Base-by-base conservation (phyloP, 2,797 vertebrate genomes). In the Poeciliopsis presidionis region DNA sequence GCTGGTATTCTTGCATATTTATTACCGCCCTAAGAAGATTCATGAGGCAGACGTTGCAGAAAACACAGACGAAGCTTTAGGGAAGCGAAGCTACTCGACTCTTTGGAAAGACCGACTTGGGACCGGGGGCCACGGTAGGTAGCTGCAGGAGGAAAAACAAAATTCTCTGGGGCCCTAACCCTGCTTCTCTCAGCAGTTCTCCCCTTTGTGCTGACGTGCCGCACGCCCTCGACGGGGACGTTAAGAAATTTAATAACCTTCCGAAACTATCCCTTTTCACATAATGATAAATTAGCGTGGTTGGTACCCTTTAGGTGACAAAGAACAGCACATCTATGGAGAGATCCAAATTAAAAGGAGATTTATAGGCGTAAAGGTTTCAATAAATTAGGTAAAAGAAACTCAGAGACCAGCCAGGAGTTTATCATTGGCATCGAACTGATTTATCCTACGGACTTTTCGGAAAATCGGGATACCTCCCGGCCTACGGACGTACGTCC, bases 121-220 rank as follows among this genome's bases (percentile, higher is more conserved):
- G 89, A 76, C 86, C 85, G 84, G 77, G 89, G 85, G 79, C 74
- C 73, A 46, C 78, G 84, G 79, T 76, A 77, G 73, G 72, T 41
- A 84, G 79, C 90, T 81, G 75, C 78, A 72, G 63, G 30, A 80
- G 49, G 75, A 67, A 73, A 81, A 81, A 76, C 75, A n/a, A 72
- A 78, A 76, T 20, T 85, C 91, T 91, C 81, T 59, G 77, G 89
- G 88, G 89, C 80, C 81, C 53, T 69, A 33, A 63, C 78, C 78
- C 81, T 90, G 84, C 90, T 77, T 83, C 78, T 41, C 82, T 94
- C 89, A 92, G 92, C 93, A 91, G 70, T 88, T 92, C 90, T 84
- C 78, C 79, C 80, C 76, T 80, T 70, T 81, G 53, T 46, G 8
- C 75, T 88, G 89, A 90, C 86, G 88, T 80, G 82, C 76, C 36